phyloP scores from a whole-genome alignment of 2,113 vertebrate species.

The Odontophorus gujanensis region DNA sequence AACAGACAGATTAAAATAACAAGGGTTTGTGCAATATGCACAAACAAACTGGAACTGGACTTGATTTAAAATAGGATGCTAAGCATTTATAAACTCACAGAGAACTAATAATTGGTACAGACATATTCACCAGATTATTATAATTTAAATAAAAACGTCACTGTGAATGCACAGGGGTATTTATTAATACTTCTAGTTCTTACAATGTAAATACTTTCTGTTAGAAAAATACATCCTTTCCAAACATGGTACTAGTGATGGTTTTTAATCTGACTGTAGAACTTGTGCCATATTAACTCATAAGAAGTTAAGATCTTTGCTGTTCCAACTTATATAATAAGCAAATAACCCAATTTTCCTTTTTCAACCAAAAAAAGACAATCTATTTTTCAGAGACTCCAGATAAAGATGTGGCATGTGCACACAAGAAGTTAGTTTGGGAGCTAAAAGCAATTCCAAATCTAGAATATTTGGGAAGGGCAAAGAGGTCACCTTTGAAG shows the following conservation, averaged over 20 bases:
- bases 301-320: not conserved
- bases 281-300: not conserved
- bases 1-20: not conserved
- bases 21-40: not conserved
- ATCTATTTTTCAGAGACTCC: not conserved
- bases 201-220: not conserved
- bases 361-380: not conserved
- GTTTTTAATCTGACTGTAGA: not conserved
- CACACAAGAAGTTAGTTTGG: not conserved
- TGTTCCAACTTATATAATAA: not conserved
- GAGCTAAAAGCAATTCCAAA: not conserved
- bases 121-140: not conserved
- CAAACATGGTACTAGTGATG: not conserved
- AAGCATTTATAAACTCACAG: not conserved
- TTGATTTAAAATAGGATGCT: not conserved
- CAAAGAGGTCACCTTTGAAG: not conserved
- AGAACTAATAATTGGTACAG: not conserved
- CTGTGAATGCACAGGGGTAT: not conserved
- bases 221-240: not conserved
- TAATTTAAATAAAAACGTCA: not conserved
- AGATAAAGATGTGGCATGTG: not conserved
- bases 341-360: not conserved
- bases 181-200: not conserved
- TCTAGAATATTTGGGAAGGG: not conserved
- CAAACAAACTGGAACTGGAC: not conserved